A percentile compares a stretch with the other conserved stretches of the same genome.
These are phyloP conservation scores for Anomalospiza imberbis DNA, from an alignment of 2,797 vertebrate genomes.

Conservation along the genomic window DNA sequence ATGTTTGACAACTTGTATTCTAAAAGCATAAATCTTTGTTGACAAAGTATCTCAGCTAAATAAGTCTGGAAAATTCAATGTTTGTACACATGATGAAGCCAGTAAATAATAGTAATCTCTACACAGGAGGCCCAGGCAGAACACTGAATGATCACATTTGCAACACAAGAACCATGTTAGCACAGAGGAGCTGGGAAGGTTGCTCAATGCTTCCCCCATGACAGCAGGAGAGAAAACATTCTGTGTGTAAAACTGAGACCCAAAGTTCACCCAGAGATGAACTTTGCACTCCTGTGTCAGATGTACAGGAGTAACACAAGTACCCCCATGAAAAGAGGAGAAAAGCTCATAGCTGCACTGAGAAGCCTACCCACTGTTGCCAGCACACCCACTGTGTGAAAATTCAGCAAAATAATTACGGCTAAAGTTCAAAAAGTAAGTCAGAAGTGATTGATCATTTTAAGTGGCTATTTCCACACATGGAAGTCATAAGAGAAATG, in stretches of 20 bases:
- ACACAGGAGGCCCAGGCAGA: background rate
- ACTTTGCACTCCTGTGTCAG: constrained; percentile 20
- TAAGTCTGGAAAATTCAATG: background rate
- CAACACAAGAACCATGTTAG: background rate
- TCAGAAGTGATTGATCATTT: background rate
- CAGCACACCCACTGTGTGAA: background rate
- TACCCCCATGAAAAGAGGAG: background rate
- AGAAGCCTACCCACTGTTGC: background rate
- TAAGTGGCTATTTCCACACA: background rate
- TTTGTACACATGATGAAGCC: background rate
- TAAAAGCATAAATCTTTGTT: background rate
- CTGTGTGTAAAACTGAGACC: background rate
- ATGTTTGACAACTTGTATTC: background rate
- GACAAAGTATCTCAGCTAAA: background rate
- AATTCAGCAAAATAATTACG: background rate
- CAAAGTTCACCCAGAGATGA: background rate
- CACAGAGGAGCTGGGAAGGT: background rate
- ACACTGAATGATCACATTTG: background rate
- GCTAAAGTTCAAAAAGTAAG: background rate
- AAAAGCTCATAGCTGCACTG: background rate
- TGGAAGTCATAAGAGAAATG: background rate
- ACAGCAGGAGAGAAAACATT: background rate
- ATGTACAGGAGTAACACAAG: background rate
- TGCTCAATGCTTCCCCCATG: background rate
- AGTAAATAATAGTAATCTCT: background rate